A percentile compares a stretch with the other conserved stretches of the same genome.
Evolutionary conservation across 1,140 invertebrate species (phyloP).

Genomic region (Solenopsis invicta): DNA sequence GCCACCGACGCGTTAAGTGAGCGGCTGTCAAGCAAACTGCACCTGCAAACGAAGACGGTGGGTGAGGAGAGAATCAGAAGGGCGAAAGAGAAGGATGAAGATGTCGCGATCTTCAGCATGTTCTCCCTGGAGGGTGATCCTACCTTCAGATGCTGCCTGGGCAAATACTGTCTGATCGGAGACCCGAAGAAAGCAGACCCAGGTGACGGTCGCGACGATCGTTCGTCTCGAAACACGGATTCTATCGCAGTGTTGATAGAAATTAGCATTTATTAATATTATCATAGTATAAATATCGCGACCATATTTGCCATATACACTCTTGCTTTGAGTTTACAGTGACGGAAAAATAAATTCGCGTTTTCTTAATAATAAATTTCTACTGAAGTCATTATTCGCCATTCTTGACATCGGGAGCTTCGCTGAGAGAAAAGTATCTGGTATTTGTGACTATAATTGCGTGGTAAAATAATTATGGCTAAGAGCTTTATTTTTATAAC

Average conservation of each 20-base stretch:
- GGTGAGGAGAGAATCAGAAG: conserved; percentile 91
- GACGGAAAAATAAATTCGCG: background rate
- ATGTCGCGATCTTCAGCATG: conserved; percentile 94
- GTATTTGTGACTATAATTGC: too few relatives aligned
- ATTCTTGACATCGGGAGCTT: background rate
- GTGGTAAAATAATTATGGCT: too few relatives aligned
- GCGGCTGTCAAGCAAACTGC: conserved; percentile 91
- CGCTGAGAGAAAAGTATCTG: too few relatives aligned
- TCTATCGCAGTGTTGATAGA: background rate
- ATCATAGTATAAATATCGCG: background rate
- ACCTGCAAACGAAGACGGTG: conserved; percentile 92
- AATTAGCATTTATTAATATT: conserved; percentile 13
- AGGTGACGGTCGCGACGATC: conserved; percentile 88
- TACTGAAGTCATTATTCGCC: background rate
- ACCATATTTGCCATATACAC: background rate
- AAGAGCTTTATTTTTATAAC: too few relatives aligned
- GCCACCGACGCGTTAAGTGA: conserved; percentile 92
- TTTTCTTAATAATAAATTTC: conserved; percentile 6
- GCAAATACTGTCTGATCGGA: conserved; percentile 91
- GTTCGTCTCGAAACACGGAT: background rate
- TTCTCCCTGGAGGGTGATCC: conserved; percentile 91
- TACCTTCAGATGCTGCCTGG: conserved; percentile 92
- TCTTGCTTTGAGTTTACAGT: background rate
- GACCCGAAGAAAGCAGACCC: conserved; percentile 92
- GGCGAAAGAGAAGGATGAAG: conserved; percentile 93